Percentiles rank a stretch among this genome's conserved stretches.
Evolutionary conservation across 2,113 vertebrate genomes (phyloP).

Genomic region (Microcebus murinus): DNA sequence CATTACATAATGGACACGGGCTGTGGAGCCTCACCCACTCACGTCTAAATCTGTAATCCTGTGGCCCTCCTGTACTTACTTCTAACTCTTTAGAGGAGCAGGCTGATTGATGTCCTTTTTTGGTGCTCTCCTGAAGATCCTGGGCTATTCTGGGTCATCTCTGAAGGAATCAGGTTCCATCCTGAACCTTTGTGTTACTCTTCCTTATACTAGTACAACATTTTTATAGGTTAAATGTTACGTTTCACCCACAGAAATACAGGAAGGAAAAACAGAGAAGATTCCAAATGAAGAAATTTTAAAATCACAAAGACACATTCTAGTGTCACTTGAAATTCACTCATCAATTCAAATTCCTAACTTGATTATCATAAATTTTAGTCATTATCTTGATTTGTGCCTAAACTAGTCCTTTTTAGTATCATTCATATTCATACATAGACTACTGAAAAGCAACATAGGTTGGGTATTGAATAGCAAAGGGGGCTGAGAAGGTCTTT

Average conservation of each 20-base stretch:
- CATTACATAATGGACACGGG: constrained; percentile 19
- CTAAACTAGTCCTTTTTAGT: neutral
- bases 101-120: neutral
- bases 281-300: constrained; percentile 4
- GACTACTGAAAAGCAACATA: neutral
- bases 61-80: neutral
- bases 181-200: neutral
- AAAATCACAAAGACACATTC: neutral
- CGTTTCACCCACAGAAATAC: neutral
- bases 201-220: neutral
- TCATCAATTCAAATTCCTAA: neutral
- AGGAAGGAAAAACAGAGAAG: neutral
- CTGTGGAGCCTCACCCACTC: neutral
- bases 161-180: neutral
- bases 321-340: neutral
- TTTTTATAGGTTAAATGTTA: neutral
- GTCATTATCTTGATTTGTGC: neutral
- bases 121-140: neutral
- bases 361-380: neutral
- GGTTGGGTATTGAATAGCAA: neutral
- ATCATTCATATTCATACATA: neutral
- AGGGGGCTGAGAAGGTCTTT: neutral
- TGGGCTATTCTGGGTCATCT: neutral
- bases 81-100: neutral
- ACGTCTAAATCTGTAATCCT: neutral